A percentile compares a stretch with the other conserved stretches of the same genome.
Conservation (phyloP, 2,113 vertebrate species). For the Pimephales promelas region DNA sequence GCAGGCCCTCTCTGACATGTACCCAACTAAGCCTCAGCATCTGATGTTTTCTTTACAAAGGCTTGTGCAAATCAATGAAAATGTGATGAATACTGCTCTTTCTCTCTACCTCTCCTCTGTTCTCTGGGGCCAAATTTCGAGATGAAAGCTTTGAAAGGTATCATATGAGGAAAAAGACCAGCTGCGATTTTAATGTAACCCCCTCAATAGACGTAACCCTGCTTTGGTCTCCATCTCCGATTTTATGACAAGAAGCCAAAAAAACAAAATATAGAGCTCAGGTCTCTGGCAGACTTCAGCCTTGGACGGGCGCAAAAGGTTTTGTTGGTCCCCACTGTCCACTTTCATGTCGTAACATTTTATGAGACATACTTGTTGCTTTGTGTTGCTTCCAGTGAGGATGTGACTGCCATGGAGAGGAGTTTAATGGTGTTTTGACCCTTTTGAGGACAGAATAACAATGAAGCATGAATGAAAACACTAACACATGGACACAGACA, state of each 20-base stretch:
- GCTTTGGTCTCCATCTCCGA: constrained; percentile 7
- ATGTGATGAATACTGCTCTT: constrained; percentile 32
- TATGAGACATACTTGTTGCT: constrained; percentile 41
- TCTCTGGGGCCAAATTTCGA: constrained; percentile 26
- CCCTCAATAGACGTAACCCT: constrained; percentile 4
- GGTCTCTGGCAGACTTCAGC: constrained; percentile 38
- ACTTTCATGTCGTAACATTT: constrained; percentile 51
- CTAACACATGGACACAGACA: neutral
- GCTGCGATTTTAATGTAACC: constrained; percentile 37
- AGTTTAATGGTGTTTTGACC: constrained; percentile 43
- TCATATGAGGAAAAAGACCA: constrained; percentile 18
- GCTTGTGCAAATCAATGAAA: constrained; percentile 40
- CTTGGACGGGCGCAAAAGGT: constrained; percentile 22
- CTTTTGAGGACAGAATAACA: constrained; percentile 33
- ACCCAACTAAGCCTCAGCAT: constrained; percentile 43
- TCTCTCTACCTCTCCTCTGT: constrained; percentile 13
- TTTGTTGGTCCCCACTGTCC: constrained; percentile 38
- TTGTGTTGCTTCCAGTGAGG: constrained; percentile 46
- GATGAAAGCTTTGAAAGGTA: constrained; percentile 34
- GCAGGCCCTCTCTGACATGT: constrained; percentile 1
- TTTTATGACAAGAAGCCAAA: constrained; percentile 44
- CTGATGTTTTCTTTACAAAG: constrained; percentile 43
- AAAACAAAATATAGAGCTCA: constrained; percentile 44
- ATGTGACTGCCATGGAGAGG: constrained; percentile 42
- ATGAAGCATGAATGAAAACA: constrained; percentile 21